Conservation (phyloP, 2,113 vertebrate species). For the Perca flavescens region DNA sequence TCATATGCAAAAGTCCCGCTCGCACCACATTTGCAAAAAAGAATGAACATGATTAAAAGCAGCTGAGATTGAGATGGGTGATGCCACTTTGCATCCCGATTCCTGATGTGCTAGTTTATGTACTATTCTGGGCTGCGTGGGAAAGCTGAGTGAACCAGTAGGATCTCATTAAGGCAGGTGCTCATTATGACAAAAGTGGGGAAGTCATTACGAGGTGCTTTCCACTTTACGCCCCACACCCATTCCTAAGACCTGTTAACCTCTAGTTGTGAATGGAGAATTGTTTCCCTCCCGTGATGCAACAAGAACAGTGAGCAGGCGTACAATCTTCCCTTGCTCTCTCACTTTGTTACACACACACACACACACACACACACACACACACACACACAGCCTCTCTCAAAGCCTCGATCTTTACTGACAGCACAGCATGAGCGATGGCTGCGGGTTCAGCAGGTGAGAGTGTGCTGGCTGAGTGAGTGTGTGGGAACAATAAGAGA, state of each 20-base stretch:
- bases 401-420: constrained; percentile 58
- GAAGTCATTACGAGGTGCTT: constrained; percentile 69
- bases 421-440: constrained; percentile 78
- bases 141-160: constrained; percentile 48
- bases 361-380: too few species aligned
- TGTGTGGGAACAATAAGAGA: constrained; percentile 72
- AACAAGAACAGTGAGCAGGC: constrained; percentile 38
- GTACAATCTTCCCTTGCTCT: background rate
- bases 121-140: background rate
- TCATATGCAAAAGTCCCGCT: background rate
- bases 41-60: background rate
- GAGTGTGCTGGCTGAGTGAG: constrained; percentile 69
- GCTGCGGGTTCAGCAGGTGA: constrained; percentile 81
- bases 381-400: constrained; percentile 35
- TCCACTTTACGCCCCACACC: constrained; percentile 64
- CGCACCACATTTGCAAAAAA: background rate
- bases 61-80: constrained; percentile 10
- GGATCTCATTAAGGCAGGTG: constrained; percentile 73
- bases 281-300: constrained; percentile 67
- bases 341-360: constrained; percentile 3
- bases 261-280: constrained; percentile 68
- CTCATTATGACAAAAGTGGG: constrained; percentile 67
- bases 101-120: background rate
- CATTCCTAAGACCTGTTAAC: constrained; percentile 71
- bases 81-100: background rate